Conservation (phyloP, 1,140 invertebrate genomes). For the Cotesia chilonis region DNA sequence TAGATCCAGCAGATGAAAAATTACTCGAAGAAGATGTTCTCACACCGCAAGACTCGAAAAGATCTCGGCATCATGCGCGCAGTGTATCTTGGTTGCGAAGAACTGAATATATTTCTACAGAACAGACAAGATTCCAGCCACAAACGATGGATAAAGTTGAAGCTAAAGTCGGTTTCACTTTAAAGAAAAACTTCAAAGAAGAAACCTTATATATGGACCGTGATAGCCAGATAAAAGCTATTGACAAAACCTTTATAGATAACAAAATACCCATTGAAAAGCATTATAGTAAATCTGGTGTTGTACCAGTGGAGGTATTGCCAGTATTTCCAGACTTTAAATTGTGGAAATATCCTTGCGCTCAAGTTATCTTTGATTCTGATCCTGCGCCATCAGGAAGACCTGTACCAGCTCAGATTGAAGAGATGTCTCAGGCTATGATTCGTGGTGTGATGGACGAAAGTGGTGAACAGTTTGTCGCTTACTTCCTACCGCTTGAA, state of each 20-base stretch:
- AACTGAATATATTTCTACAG: constrained; percentile 99
- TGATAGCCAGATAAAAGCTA: constrained; percentile 96
- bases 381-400: constrained; percentile 89
- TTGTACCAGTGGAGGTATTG: constrained; percentile 89
- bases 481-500: constrained; percentile 95
- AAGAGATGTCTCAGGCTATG: constrained; percentile 99
- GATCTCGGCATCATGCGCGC: constrained; percentile 89
- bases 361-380: constrained; percentile 98
- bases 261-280: constrained; percentile 86
- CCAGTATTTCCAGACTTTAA: constrained; percentile 95
- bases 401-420: constrained; percentile 84
- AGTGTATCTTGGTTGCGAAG: constrained; percentile 96
- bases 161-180: constrained; percentile 97
- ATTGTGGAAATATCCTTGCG: constrained; percentile 97
- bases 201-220: constrained; percentile 96
- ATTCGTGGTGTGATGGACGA: constrained; percentile 98
- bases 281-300: constrained; percentile 95
- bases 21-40: constrained; percentile 91
- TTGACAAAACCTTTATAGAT: constrained; percentile 97
- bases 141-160: constrained; percentile 96
- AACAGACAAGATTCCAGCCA: constrained; percentile 96
- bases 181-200: constrained; percentile 94
- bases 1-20: constrained; percentile 92
- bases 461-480: constrained; percentile 98
- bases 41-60: constrained; percentile 87